Evolutionary conservation across 1,140 invertebrate genomes (phyloP).

Genomic region (Penaeus japonicus): DNA sequence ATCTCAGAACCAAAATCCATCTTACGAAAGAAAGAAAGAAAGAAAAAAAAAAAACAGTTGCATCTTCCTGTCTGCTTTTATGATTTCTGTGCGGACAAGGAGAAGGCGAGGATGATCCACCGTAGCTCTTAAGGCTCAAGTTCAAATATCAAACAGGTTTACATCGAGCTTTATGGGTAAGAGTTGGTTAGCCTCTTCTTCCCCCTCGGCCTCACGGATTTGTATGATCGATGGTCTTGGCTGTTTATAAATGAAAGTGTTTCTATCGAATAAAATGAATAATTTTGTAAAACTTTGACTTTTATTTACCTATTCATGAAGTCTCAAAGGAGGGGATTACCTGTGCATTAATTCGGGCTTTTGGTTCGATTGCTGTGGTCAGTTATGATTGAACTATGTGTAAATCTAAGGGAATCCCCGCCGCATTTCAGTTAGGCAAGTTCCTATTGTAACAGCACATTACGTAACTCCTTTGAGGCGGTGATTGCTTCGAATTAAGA

Average conservation of each 20-base stretch:
- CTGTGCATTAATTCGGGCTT: too few species aligned
- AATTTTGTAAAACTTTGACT: conserved; percentile 33
- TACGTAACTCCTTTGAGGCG: too few species aligned
- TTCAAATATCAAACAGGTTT: neutral
- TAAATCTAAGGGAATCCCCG: too few species aligned
- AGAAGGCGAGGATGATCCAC: neutral
- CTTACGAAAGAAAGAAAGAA: neutral
- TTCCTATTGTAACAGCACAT: too few species aligned
- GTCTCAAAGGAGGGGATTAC: too few species aligned
- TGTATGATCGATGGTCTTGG: conserved; percentile 53
- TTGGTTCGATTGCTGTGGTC: too few species aligned
- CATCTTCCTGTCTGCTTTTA: conserved; percentile 37
- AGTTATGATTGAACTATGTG: too few species aligned
- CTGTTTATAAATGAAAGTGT: conserved; percentile 57
- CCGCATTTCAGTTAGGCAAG: too few species aligned
- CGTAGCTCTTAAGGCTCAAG: neutral
- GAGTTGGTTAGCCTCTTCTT: neutral
- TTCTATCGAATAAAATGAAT: conserved; percentile 56
- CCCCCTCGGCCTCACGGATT: conserved; percentile 18
- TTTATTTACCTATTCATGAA: neutral
- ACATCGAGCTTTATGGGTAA: neutral
- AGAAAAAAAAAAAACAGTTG: conserved; percentile 10
- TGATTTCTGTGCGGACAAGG: conserved; percentile 20
- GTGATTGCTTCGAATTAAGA: too few species aligned
- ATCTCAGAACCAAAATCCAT: neutral